Base-by-base conservation (phyloP, 2,888 invertebrate species). In the Caenorhabditis zanzibari region DNA sequence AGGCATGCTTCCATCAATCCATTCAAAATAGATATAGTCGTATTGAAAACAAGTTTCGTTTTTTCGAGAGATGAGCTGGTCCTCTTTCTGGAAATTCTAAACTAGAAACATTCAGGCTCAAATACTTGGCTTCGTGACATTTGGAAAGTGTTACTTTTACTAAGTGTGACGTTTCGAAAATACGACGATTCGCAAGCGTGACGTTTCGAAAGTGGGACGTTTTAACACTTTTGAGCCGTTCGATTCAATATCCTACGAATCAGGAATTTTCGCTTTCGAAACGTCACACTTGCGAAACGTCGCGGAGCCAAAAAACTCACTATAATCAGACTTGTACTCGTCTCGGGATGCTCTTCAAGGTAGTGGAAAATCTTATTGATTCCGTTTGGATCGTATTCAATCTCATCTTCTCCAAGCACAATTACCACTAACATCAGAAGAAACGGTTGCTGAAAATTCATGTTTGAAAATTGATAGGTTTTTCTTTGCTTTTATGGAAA, bases 21-120 rank as follows among this genome's bases (percentile, higher is more conserved):
- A 79, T 26, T 64, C n/a, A 16, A 79, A 64, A 14, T 56, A 22
- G 0, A 79, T 47, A 16, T 71, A 79, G 22, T 79, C 79, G 19
- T 64, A 79, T 24, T 79, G 79, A 7, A 71, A 7, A 44, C 79
- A 79, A 2, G 24, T 14, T 5, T 19, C 19, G 5, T 19, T 19
- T 16, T 56, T 19, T 7, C 16, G 54, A 0, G 16, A 22, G 16
- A 64, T 71, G 16, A 41, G 7, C 24, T 79, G 79, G 7, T 79
- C 54, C 54, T 79, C 79, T 22, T 32, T 72, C 79, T 71, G 47
- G 12, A 44, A 64, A 38, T 7, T 32, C n/a, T n/a, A n/a, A n/a
- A n/a, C n/a, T n/a, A n/a, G n/a, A n/a, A n/a, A n/a, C n/a, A n/a
- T n/a, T n/a, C n/a, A n/a, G n/a, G n/a, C n/a, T n/a, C n/a, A n/a